Evolutionary conservation across 2,888 invertebrate genomes (phyloP).

Genomic region (Gibbula magus): DNA sequence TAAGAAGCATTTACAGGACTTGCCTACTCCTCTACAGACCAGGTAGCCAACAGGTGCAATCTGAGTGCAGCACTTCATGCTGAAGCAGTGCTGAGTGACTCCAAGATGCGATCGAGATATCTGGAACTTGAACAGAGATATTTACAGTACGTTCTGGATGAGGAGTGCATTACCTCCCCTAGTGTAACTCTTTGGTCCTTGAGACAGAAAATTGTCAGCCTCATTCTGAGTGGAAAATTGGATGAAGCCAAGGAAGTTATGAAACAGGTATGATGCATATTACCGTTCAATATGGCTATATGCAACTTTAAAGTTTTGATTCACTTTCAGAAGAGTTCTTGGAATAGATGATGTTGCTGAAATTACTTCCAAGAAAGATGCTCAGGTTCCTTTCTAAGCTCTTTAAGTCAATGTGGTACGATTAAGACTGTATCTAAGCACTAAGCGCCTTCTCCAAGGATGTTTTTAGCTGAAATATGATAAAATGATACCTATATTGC

Average conservation of each 20-base stretch:
- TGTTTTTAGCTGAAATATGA: no score
- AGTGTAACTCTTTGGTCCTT: constrained; percentile 47
- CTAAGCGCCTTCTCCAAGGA: no score
- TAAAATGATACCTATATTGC: no score
- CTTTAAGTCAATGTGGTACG: no score
- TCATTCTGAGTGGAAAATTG: constrained; percentile 5
- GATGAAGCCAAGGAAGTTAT: not conserved
- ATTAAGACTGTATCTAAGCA: no score
- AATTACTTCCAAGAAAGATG: not conserved
- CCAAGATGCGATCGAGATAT: constrained; percentile 29
- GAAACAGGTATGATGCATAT: not conserved
- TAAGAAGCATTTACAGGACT: no score
- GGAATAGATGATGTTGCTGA: not conserved
- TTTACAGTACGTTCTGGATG: constrained; percentile 31
- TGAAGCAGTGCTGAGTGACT: constrained; percentile 46
- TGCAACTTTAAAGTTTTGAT: not conserved
- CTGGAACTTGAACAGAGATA: constrained; percentile 41
- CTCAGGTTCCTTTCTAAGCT: no score
- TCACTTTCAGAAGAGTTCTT: not conserved
- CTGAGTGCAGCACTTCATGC: constrained; percentile 76
- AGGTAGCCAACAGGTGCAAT: constrained; percentile 82
- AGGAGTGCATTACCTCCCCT: not conserved
- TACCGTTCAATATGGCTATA: not conserved
- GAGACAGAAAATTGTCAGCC: constrained; percentile 41
- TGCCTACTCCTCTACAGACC: constrained; percentile 37